A percentile compares a stretch with the other conserved stretches of the same genome.
Conservation (phyloP, 2,888 invertebrate genomes). For the Eristalinus sepulchralis region DNA sequence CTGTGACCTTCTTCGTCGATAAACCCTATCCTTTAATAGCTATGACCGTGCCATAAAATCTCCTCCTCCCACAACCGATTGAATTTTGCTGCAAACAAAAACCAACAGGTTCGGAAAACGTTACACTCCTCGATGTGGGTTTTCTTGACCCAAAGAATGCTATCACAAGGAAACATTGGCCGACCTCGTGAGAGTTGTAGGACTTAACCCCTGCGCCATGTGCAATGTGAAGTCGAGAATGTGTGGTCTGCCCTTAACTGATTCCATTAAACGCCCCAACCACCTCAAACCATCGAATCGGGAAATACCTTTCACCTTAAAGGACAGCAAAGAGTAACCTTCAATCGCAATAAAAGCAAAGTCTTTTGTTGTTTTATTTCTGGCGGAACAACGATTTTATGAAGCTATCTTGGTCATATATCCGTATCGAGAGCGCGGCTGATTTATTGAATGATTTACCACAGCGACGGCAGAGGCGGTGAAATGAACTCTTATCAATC, state of each 20-base stretch:
- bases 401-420: conserved; percentile 9
- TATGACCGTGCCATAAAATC: background rate
- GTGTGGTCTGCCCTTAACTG: background rate
- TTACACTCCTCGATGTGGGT: background rate
- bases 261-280: background rate
- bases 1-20: background rate
- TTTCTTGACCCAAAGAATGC: background rate
- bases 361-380: background rate
- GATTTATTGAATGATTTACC: conserved; percentile 41
- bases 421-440: conserved; percentile 5
- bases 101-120: background rate
- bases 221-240: background rate
- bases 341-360: background rate
- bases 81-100: background rate
- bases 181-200: background rate
- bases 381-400: background rate
- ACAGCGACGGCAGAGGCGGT: conserved; percentile 1
- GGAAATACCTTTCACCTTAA: background rate
- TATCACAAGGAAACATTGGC: background rate
- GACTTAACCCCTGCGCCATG: background rate
- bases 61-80: background rate
- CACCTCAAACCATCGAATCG: background rate
- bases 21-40: background rate
- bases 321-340: background rate
- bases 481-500: conserved; percentile 47